Conservation (phyloP, 2,888 invertebrate species). For the Nymphalis c-album region DNA sequence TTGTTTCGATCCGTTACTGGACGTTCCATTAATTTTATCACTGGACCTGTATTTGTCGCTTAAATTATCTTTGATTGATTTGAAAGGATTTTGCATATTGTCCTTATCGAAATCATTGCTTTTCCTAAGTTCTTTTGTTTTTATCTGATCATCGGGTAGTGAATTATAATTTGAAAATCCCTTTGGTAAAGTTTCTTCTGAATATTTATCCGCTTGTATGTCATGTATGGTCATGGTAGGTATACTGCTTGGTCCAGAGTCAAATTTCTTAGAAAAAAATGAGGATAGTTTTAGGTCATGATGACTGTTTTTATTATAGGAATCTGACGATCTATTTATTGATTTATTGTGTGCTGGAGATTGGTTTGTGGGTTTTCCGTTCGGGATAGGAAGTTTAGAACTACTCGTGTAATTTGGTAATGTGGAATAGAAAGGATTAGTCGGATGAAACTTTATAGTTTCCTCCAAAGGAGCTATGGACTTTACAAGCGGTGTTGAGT, state of each 20-base stretch:
- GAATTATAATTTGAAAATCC: constrained; percentile 47
- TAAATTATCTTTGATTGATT: constrained; percentile 61
- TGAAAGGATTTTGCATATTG: constrained; percentile 63
- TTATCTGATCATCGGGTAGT: constrained; percentile 47
- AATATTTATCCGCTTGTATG: constrained; percentile 34
- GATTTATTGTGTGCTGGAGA: constrained; percentile 59
- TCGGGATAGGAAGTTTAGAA: constrained; percentile 73
- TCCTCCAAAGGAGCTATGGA: constrained; percentile 59
- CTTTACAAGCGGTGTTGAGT: constrained; percentile 63
- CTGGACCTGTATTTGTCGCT: constrained; percentile 53
- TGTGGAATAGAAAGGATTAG: constrained; percentile 77
- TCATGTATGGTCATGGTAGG: constrained; percentile 54
- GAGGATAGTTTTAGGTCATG: constrained; percentile 35
- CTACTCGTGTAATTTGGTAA: constrained; percentile 70
- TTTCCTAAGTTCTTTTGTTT: constrained; percentile 50
- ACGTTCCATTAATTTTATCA: constrained; percentile 54
- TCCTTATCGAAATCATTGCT: constrained; percentile 47
- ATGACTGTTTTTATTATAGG: constrained; percentile 49
- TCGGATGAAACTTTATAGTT: constrained; percentile 69
- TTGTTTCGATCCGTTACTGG: constrained; percentile 50
- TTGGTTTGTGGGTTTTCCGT: constrained; percentile 57
- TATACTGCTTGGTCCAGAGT: constrained; percentile 58
- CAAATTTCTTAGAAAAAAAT: constrained; percentile 51
- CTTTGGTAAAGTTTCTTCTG: constrained; percentile 34
- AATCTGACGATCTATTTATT: constrained; percentile 57